Conservation (phyloP, 2,888 invertebrate species). For the Meteorus colon region DNA sequence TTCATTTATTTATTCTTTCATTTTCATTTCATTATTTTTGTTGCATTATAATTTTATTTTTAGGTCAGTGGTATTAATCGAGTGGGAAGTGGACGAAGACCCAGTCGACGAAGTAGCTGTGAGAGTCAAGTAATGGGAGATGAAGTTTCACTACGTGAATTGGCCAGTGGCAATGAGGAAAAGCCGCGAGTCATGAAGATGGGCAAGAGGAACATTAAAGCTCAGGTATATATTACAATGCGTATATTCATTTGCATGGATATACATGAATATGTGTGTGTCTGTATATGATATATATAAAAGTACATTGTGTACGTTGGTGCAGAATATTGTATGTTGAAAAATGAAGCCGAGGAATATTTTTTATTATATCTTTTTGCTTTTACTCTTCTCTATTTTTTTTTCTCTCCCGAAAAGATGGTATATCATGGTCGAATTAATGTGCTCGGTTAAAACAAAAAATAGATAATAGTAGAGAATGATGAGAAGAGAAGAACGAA, state of each 20-base stretch:
- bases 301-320: neutral
- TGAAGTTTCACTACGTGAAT: constrained; percentile 70
- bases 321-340: too few relatives aligned
- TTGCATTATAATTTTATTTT: constrained; percentile 41
- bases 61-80: constrained; percentile 67
- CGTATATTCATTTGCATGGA: neutral
- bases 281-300: neutral
- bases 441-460: neutral
- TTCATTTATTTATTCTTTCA: constrained; percentile 7
- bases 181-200: constrained; percentile 79
- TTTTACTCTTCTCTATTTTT: neutral
- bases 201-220: constrained; percentile 93
- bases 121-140: constrained; percentile 73
- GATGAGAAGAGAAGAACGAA: too few relatives aligned
- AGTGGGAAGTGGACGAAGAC: constrained; percentile 67
- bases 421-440: constrained; percentile 11
- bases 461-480: neutral
- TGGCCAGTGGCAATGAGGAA: constrained; percentile 73
- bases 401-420: neutral
- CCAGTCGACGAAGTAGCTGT: constrained; percentile 75
- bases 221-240: constrained; percentile 75
- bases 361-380: too few relatives aligned
- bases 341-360: too few relatives aligned
- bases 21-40: constrained; percentile 17
- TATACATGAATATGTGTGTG: neutral